Evolutionary conservation across 2,888 invertebrate species (phyloP).

Genomic region (Cerceris ruficornis): DNA sequence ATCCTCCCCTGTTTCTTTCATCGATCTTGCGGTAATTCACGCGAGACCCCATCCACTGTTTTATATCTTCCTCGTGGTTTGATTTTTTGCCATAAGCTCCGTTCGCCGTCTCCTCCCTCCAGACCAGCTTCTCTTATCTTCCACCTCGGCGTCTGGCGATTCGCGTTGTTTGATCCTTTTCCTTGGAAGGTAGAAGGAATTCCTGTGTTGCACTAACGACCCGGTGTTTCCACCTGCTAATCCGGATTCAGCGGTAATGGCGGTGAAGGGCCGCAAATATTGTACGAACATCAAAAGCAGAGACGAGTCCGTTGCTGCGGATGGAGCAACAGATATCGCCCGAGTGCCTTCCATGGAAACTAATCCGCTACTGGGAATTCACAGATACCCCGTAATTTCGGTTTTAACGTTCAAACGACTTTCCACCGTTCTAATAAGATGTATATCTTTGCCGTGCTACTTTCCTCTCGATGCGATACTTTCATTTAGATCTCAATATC

Average conservation of each 20-base stretch:
- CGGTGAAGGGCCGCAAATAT: slow-evolving; percentile 49
- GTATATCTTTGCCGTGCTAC: too few relatives aligned
- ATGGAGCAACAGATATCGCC: slow-evolving; percentile 62
- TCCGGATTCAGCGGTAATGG: slow-evolving; percentile 47
- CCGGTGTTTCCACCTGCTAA: slow-evolving; percentile 64
- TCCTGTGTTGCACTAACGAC: slow-evolving; percentile 69
- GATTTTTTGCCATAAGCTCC: slow-evolving; percentile 64
- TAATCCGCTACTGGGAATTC: slow-evolving; percentile 48
- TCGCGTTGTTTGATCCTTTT: slow-evolving; percentile 37
- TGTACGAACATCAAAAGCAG: slow-evolving; percentile 62
- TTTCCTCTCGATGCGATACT: too few relatives aligned
- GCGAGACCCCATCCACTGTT: too few relatives aligned
- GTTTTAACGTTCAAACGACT: not conserved
- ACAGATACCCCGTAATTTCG: slow-evolving; percentile 10
- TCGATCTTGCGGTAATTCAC: too few relatives aligned
- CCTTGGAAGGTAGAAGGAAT: slow-evolving; percentile 49
- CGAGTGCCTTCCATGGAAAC: slow-evolving; percentile 40
- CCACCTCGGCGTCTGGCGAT: slow-evolving; percentile 23
- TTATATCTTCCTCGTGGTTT: slow-evolving; percentile 63
- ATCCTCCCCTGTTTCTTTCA: too few relatives aligned
- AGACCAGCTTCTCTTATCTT: slow-evolving; percentile 4
- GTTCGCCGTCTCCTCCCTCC: not conserved
- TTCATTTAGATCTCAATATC: too few relatives aligned
- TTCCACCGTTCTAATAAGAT: too few relatives aligned
- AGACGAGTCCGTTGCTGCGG: slow-evolving; percentile 34